Evolutionary conservation across 64 coral and sea anemone species (phyloP), one percentile per base, ranked within the genome.

Genomic region (Montipora efflorescens): DNA sequence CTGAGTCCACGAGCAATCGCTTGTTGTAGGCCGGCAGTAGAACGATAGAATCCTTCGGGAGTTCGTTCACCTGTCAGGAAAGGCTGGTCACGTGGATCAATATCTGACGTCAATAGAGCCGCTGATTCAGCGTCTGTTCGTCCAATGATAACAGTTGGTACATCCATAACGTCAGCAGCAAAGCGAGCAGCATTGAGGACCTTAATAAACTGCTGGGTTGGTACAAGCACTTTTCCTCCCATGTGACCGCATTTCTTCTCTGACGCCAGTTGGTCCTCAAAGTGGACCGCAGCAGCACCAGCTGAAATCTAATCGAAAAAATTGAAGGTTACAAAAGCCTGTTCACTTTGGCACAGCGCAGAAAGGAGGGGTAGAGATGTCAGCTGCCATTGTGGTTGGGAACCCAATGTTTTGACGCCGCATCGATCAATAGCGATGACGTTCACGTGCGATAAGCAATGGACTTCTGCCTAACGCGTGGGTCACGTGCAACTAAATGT

Each of bases 1-100:
- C 91, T 92, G 48, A 90, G 67, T 13, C 91, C 95, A 20, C 95
- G 87, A n/a, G 95, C 95, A 69, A 96, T 96, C 25, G 95, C 95
- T 47, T 96, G 95, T 67, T 96, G 85, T 11, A 96, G 79, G 20
- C 95, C 95, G 80, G 80, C 89, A 18, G 87, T 84, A 22, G 76
- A 87, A 67, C 91, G 87, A 88, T 90, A 96, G 49, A 96, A 96
- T 28, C 95, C 95, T 47, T 88, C 86, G n/a, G 73, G 19, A 25
- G 86, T 88, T 76, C 68, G 74, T 75, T 74, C 69, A 59, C 86
- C 69, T 3, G 73, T 74, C 68, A 88, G 22, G 20, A 88, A 88
- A 7, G 86, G 86, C 48, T 88, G 86, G 52, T 88, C 86, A 59
- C 86, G 86, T 58, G 67, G 68, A 18, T 88, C 86, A 59, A 75